Conservation (phyloP, 1,140 invertebrate genomes). For the Heliconius hermathena region DNA sequence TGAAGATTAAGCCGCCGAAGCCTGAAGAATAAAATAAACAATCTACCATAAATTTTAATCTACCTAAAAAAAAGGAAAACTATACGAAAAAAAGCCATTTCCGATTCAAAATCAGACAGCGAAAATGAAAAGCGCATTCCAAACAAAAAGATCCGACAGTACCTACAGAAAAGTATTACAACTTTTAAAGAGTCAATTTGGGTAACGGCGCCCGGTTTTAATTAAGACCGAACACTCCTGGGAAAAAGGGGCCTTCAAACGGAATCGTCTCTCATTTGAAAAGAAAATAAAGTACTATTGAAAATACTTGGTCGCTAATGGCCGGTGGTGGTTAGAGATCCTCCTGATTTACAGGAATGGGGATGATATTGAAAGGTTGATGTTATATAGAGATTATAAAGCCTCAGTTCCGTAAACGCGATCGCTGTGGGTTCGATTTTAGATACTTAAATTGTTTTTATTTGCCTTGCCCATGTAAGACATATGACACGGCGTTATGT, state of each 20-base stretch:
- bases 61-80: not conserved
- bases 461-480: too few species aligned
- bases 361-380: not conserved
- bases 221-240: conserved; percentile 36
- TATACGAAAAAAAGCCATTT: not conserved
- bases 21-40: too few species aligned
- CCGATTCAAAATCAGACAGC: not conserved
- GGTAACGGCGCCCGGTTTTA: conserved; percentile 37
- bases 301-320: conserved; percentile 35
- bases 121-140: conserved; percentile 11
- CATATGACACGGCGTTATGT: too few species aligned
- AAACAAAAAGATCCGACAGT: conserved; percentile 4
- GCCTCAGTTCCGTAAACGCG: too few species aligned
- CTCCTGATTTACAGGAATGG: not conserved
- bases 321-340: conserved; percentile 27
- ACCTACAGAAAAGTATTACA: conserved; percentile 31
- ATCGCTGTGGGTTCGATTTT: too few species aligned
- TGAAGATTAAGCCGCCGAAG: too few species aligned
- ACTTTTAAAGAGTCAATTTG: conserved; percentile 42
- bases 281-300: conserved; percentile 41
- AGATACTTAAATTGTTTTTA: too few species aligned
- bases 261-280: conserved; percentile 39
- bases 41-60: too few species aligned
- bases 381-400: not conserved
- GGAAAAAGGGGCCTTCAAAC: conserved; percentile 33